phyloP scores from a whole-genome alignment of 2,888 invertebrate genomes.

The Abrostola triplasia region DNA sequence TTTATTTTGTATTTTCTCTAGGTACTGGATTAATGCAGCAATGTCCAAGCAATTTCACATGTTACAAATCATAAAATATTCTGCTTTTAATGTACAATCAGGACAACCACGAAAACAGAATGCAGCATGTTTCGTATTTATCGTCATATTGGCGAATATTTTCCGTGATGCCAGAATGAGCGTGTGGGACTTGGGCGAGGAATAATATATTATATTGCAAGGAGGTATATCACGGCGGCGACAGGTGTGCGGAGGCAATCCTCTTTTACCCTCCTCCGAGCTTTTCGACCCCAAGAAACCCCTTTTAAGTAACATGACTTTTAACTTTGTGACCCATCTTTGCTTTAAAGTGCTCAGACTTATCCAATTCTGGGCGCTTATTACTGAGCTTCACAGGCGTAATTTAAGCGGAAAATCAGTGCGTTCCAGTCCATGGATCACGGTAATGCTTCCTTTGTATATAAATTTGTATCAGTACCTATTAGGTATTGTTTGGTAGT shows the following conservation, averaged over 20 bases:
- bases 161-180: conserved; percentile 43
- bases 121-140: conserved; percentile 37
- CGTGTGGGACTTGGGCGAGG: conserved; percentile 42
- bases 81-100: conserved; percentile 8
- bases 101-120: conserved; percentile 8
- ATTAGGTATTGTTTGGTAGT: neutral
- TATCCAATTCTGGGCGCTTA: conserved; percentile 74
- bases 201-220: conserved; percentile 68
- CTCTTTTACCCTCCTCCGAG: conserved; percentile 79
- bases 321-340: conserved; percentile 87
- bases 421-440: conserved; percentile 52
- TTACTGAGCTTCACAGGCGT: conserved; percentile 61
- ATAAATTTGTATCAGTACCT: conserved; percentile 35
- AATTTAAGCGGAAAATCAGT: conserved; percentile 61
- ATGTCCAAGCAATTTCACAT: conserved; percentile 4
- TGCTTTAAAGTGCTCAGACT: conserved; percentile 83
- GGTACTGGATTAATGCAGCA: neutral
- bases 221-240: conserved; percentile 71
- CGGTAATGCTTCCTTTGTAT: conserved; percentile 46
- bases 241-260: conserved; percentile 83
- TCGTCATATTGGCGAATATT: conserved; percentile 48
- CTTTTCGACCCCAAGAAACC: conserved; percentile 82
- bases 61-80: conserved; percentile 8
- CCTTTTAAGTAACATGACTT: conserved; percentile 88
- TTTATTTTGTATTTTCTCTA: neutral